Evolutionary conservation across 2,113 vertebrate genomes (phyloP), one percentile per base, ranked within the genome.

Genomic region (Centrocercus urophasianus): DNA sequence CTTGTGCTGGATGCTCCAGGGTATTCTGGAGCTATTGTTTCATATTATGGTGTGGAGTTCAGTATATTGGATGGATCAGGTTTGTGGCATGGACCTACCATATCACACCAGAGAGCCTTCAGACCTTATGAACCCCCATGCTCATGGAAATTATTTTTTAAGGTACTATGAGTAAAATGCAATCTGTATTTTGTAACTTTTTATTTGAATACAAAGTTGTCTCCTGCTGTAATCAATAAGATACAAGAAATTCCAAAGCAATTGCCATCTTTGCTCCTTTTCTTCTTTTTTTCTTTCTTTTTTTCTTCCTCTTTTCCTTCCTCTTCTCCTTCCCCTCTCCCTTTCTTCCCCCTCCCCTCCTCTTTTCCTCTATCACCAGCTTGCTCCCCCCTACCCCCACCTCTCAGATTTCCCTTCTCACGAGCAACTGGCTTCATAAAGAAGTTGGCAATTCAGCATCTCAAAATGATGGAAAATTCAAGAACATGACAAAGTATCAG

Each of bases 51-150:
- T 69, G 4, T 36, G 80, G 60, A 69, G 47, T 20, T 83, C 42
- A 5, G 20, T 43, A 1, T 30, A 40, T 36, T 60, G 27, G 50
- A 70, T 63, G 8, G 18, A 8, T 34, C 40, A 54, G 20, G 13
- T 61, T 65, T 85, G 28, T 22, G 11, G 3, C 1, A 0, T 13
- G 66, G 63, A 76, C 24, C 22, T 52, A 20, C 54, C 20, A 4
- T 25, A 64, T 57, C 22, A 13, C 40, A 48, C 7, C 0, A 0
- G 0, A 47, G 54, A 73, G n/a, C 60, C 73, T 43, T 57, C 8
- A 61, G 43, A 34, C 10, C 60, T 27, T 27, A 40, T 40, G 60
- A 63, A 63, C 36, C 24, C 4, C 59, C 22, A 61, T 48, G 61
- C 27, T 36, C 47, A 13, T 56, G 36, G 11, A 47, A 30, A 60